These are phyloP conservation scores for Nudaria mundana DNA, from an alignment of 2,888 invertebrate species.

Conservation along the genomic window DNA sequence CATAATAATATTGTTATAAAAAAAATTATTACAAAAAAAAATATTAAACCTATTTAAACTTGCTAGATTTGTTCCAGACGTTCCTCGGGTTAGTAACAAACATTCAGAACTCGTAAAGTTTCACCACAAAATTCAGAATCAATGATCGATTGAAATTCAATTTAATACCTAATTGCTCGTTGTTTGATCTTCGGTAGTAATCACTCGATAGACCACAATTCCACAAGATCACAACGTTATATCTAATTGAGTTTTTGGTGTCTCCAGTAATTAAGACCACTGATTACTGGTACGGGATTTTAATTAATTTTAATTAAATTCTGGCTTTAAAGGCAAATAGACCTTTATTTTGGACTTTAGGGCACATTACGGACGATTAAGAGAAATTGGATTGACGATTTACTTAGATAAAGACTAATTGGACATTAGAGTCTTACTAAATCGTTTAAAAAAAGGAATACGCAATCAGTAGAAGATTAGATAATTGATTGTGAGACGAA, in stretches of 20 bases:
- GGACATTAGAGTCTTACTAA: neutral
- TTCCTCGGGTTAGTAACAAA: too few species aligned
- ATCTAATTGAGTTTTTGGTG: slow-evolving; percentile 19
- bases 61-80: too few species aligned
- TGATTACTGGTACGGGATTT: slow-evolving; percentile 6
- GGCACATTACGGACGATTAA: slow-evolving; percentile 7
- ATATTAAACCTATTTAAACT: too few species aligned
- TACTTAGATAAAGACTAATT: neutral
- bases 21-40: too few species aligned
- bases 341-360: slow-evolving; percentile 5
- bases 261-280: slow-evolving; percentile 8
- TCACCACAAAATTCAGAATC: too few species aligned
- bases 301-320: slow-evolving; percentile 11
- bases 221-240: slow-evolving; percentile 28
- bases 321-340: slow-evolving; percentile 3
- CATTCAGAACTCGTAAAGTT: too few species aligned
- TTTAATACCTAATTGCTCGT: slow-evolving; percentile 19
- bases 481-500: neutral
- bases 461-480: too few species aligned
- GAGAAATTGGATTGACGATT: slow-evolving; percentile 1
- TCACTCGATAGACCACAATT: slow-evolving; percentile 30
- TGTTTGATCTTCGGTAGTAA: slow-evolving; percentile 23
- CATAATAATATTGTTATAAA: too few species aligned
- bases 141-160: slow-evolving; percentile 31
- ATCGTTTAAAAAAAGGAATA: neutral